Evolutionary conservation across 1,140 invertebrate species (phyloP).

Genomic region (Periplaneta americana): DNA sequence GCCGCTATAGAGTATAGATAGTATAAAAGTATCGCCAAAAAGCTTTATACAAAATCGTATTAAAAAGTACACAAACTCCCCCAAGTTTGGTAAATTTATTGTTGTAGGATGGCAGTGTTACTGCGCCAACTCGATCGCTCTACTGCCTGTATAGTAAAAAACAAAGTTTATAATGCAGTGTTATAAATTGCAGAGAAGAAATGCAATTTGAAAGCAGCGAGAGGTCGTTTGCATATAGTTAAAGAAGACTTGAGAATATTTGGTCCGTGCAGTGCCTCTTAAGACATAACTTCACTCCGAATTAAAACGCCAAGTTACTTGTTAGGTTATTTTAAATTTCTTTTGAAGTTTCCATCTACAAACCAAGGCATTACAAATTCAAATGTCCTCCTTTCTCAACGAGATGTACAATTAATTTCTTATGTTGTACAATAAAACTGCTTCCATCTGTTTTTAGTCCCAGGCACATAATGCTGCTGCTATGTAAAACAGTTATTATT

Average conservation of each 20-base stretch:
- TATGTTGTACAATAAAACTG: background rate
- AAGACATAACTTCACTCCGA: background rate
- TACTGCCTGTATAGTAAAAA: background rate
- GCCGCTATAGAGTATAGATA: too few species aligned
- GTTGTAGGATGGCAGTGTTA: background rate
- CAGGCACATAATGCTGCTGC: background rate
- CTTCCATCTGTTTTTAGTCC: background rate
- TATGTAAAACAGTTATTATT: background rate
- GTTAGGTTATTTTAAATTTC: background rate
- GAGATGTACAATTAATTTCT: background rate
- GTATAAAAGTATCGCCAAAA: too few species aligned
- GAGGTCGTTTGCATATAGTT: background rate
- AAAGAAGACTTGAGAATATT: background rate
- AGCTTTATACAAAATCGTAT: background rate
- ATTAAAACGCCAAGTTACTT: background rate
- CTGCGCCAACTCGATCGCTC: background rate
- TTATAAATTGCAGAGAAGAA: background rate
- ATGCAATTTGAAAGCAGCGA: background rate
- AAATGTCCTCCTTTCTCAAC: background rate
- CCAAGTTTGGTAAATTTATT: background rate
- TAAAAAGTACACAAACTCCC: background rate
- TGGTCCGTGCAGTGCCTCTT: background rate
- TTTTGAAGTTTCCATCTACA: background rate
- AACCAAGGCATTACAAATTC: background rate
- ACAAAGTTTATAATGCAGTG: background rate